phyloP scores from a whole-genome alignment of 1,140 invertebrate genomes.

The Cherax destructor region DNA sequence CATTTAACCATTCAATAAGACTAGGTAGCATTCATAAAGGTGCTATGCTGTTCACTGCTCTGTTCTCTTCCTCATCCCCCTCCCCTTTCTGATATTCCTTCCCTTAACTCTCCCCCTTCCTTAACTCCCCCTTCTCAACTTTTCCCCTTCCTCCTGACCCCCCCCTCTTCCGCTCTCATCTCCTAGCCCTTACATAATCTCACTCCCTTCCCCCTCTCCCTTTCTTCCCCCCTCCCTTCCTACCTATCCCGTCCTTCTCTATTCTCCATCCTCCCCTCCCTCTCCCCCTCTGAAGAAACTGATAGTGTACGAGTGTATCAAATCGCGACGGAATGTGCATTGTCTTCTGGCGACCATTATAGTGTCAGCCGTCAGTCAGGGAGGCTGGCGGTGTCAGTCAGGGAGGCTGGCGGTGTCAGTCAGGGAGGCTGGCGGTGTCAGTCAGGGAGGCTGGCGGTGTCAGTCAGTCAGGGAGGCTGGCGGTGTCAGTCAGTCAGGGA shows the following conservation, averaged over 20 bases:
- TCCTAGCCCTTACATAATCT: neutral
- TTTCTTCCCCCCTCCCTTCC: neutral
- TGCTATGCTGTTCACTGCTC: neutral
- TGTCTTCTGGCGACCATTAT: conserved; percentile 53
- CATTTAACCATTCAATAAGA: no score
- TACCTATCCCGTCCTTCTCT: neutral
- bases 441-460: no score
- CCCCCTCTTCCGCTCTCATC: neutral
- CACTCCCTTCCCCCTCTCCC: neutral
- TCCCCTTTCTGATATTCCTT: neutral
- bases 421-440: no score
- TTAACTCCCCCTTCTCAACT: neutral
- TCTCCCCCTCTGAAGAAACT: conserved; percentile 21
- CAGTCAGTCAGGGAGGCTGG: neutral
- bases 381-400: no score
- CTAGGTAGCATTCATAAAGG: no score
- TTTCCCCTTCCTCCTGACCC: neutral
- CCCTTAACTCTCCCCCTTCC: neutral
- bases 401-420: no score
- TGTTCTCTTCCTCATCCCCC: neutral
- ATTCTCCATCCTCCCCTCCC: neutral
- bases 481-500: conserved; percentile 13
- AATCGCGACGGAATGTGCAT: conserved; percentile 50
- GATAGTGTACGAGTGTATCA: conserved; percentile 57
- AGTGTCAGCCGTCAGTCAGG: neutral